phyloP scores from a whole-genome alignment of 2,888 invertebrate genomes.

The Conchocele bisecta region DNA sequence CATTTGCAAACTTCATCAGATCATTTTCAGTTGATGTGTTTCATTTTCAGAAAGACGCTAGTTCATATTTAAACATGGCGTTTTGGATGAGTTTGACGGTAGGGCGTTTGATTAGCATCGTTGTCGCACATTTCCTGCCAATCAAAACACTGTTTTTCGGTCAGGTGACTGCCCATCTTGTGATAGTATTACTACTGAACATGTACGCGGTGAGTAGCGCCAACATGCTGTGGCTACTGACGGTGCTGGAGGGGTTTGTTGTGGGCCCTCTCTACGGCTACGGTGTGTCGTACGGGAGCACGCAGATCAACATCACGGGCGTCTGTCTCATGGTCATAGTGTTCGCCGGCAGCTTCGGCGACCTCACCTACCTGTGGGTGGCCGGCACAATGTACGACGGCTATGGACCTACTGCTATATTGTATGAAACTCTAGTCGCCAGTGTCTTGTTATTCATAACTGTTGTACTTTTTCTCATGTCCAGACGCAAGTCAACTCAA shows the following conservation, averaged over 20 bases:
- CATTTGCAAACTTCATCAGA: conserved; percentile 33
- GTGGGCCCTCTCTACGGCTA: conserved; percentile 40
- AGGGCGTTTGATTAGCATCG: conserved; percentile 33
- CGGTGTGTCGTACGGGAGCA: conserved; percentile 35
- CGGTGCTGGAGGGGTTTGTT: conserved; percentile 28
- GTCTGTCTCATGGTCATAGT: conserved; percentile 37
- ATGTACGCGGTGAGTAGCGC: conserved; percentile 7
- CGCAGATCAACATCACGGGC: conserved; percentile 33
- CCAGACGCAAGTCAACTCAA: no score
- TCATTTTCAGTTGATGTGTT: conserved; percentile 47
- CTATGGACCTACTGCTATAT: conserved; percentile 16
- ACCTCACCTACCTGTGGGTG: conserved; percentile 28
- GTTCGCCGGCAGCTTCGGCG: conserved; percentile 39
- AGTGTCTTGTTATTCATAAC: no score
- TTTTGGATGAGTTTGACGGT: conserved; percentile 43
- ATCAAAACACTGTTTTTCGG: conserved; percentile 18
- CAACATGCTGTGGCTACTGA: conserved; percentile 16
- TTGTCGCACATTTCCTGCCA: conserved; percentile 23
- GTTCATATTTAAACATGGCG: conserved; percentile 31
- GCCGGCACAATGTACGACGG: conserved; percentile 37
- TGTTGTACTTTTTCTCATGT: no score
- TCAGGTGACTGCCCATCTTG: background rate
- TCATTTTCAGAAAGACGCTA: conserved; percentile 27
- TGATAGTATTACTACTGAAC: conserved; percentile 4
- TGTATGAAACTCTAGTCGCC: background rate